Evolutionary conservation across 1,140 invertebrate genomes (phyloP).

Genomic region (Tetranychus urticae): DNA sequence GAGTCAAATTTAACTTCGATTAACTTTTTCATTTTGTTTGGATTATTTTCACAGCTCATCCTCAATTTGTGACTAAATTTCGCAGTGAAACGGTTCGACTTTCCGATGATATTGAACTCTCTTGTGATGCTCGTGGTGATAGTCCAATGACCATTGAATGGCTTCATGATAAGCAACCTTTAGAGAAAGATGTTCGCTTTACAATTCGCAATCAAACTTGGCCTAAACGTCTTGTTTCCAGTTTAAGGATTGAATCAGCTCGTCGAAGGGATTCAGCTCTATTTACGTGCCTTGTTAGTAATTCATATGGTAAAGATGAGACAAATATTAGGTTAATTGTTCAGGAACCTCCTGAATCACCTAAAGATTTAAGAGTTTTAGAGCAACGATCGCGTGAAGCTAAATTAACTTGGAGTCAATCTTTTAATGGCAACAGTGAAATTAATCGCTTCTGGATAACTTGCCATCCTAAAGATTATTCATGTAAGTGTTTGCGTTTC

Average conservation of each 20-base stretch:
- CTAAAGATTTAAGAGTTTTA: conserved; percentile 17
- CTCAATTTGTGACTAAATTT: conserved; percentile 12
- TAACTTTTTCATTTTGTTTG: neutral
- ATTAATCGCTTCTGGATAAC: conserved; percentile 35
- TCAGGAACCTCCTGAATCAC: conserved; percentile 30
- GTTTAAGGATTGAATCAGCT: neutral
- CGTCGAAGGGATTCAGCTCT: conserved; percentile 57
- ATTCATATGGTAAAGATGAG: conserved; percentile 80
- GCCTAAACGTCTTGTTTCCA: neutral
- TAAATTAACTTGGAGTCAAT: conserved; percentile 40
- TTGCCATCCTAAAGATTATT: conserved; percentile 5
- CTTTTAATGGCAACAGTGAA: conserved; percentile 51
- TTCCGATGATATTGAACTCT: conserved; percentile 19
- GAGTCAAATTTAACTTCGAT: no score
- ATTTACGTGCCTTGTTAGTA: conserved; percentile 81
- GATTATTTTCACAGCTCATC: neutral
- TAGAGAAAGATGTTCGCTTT: neutral
- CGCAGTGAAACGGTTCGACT: conserved; percentile 13
- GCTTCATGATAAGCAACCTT: conserved; percentile 5
- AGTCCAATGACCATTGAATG: neutral
- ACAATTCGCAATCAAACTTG: neutral
- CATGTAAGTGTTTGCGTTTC: neutral
- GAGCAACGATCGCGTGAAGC: conserved; percentile 29
- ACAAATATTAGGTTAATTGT: conserved; percentile 86
- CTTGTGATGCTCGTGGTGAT: conserved; percentile 19